A percentile compares a stretch with the other conserved stretches of the same genome.
Evolutionary conservation across 1,140 invertebrate genomes (phyloP).

Genomic region (Heliconius nattereri): DNA sequence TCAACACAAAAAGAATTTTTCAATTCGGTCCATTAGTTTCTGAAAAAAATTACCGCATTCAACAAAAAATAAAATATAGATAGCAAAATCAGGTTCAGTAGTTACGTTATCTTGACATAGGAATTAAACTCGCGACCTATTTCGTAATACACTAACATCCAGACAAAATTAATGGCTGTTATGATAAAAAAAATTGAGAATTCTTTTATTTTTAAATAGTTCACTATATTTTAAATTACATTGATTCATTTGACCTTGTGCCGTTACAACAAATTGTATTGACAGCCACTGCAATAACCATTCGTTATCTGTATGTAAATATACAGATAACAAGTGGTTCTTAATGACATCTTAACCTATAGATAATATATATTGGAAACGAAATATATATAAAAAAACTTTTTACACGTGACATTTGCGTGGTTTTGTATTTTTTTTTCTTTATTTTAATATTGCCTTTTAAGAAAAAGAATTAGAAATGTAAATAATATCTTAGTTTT

Average conservation of each 20-base stretch:
- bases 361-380: slow-evolving; percentile 6
- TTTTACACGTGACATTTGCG: background rate
- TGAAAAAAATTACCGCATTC: too few species aligned
- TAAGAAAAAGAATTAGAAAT: too few species aligned
- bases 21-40: too few species aligned
- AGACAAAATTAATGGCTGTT: background rate
- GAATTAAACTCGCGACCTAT: background rate
- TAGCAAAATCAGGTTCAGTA: background rate
- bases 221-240: background rate
- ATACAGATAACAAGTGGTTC: background rate
- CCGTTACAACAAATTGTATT: slow-evolving; percentile 7
- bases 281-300: background rate
- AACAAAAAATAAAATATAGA: too few species aligned
- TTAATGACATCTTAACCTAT: slow-evolving; percentile 14
- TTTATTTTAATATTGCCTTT: too few species aligned
- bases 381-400: background rate
- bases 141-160: background rate
- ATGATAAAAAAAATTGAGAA: background rate
- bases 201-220: background rate
- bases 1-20: too few species aligned
- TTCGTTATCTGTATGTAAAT: background rate
- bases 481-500: too few species aligned
- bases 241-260: slow-evolving; percentile 12
- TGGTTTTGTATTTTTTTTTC: background rate
- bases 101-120: slow-evolving; percentile 1